Evolutionary conservation across 2,113 vertebrate genomes (phyloP), one percentile per base, ranked within the genome.

Genomic region (Scomber japonicus): DNA sequence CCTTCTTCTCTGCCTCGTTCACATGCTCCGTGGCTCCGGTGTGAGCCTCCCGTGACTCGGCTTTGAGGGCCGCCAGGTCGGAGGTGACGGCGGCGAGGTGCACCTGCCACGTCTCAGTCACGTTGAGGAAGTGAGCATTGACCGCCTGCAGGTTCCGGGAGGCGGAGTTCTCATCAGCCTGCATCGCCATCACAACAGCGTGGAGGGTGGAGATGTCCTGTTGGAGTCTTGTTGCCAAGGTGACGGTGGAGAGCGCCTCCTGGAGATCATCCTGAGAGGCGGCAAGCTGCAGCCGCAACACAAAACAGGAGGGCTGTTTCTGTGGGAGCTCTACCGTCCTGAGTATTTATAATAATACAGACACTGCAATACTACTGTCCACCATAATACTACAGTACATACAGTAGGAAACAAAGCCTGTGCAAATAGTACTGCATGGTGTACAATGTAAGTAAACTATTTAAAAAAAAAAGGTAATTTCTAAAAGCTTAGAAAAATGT

Each of bases 201-300:
- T 82, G 95, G 84, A 98, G 95, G 81, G 71, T 88, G 83, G 95
- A 82, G 71, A 98, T 55, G 90, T 97, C 95, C 82, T 94, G 93
- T 68, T 96, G 93, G 90, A 97, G 95, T 56, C 92, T 90, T 40
- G 91, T 93, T 80, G 95, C 88, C 92, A 94, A 31, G 87, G 96
- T 93, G 75, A 91, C 56, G 54, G 95, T 89, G 64, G 95, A 93
- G 53, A 94, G 93, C 67, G 94, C 94, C 81, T 95, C 95, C 85
- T 5, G 95, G 35, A 97, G 94, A 87, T 92, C 87, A 24, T 90
- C 94, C 84, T 97, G 95, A 30, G 97, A 96, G 79, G 96, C 93
- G 60, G 95, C 95, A 89, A 99, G 96, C 98, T 99, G 96, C 90
- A 96, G 96, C 96, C 96, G 65, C 93, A 97, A 98, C 96, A 99